Evolutionary conservation across 1,140 invertebrate species (phyloP), one percentile per base, ranked within the genome.

Genomic region (Colletes gigas): DNA sequence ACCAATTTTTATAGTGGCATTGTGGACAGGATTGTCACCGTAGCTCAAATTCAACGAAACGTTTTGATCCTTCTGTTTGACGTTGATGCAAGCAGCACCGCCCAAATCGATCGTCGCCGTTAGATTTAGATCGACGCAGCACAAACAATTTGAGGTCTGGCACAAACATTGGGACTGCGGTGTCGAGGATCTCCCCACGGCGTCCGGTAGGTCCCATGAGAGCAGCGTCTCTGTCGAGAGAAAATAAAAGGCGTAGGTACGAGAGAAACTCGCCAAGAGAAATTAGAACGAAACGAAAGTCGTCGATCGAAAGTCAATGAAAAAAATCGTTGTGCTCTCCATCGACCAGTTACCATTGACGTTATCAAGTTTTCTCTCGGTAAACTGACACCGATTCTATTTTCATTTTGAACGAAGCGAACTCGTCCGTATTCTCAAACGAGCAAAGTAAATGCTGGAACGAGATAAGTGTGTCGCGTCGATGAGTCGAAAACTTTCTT

Each of bases 31-130:
- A 88, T 93, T 94, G 65, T 94, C 94, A 0, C 92, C 93, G 76
- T 94, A 94, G 72, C 91, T 94, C 21, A 94, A 84, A 70, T 94
- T 94, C 75, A 94, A 89, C 8, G 92, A 91, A 14, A 94, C 90
- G 68, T 94, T 94, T 65, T 94, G 92, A 7, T 93, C 90, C 79
- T 91, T 90, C 57, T 94, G 94, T 52, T 92, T 93, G 78, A 94
- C 90, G 63, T 92, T 93, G 14, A 94, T 91, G 82, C 94, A 94
- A 19, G 93, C 93, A 3, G 93, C 91, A 0, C 93, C 85, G 88
- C 89, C 93, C 89, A 96, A 73, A 74, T 93, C 92, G 73, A 94
- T 92, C n/a, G 91, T 90, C 57, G 90, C 74, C 3, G 93, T 93
- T 30, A 94, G 81, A 83, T 94, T 93, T 60, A 94, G 80, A 73